phyloP scores from a whole-genome alignment of 2,797 vertebrate genomes.

The Silurus aristotelis region DNA sequence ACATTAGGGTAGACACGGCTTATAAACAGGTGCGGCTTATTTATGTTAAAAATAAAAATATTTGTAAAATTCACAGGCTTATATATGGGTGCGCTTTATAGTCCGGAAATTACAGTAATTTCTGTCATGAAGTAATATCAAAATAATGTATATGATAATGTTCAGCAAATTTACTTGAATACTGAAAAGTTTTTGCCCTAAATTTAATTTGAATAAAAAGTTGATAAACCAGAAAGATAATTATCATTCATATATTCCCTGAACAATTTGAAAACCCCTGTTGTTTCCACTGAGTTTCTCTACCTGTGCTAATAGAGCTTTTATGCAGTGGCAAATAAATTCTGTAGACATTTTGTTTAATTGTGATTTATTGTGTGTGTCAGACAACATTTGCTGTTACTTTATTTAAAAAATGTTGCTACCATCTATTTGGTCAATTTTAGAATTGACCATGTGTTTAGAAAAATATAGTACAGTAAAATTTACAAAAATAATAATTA shows the following conservation, averaged over 20 bases:
- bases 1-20: too few species aligned
- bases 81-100: too few species aligned
- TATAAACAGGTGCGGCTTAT: too few species aligned
- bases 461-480: not conserved
- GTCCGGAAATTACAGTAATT: not conserved
- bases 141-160: not conserved
- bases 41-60: too few species aligned
- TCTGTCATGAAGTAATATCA: not conserved
- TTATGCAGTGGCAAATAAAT: not conserved
- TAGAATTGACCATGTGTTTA: slow-evolving; percentile 8
- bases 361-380: not conserved
- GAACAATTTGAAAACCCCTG: not conserved
- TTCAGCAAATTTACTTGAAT: not conserved
- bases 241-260: not conserved
- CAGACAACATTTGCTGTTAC: not conserved
- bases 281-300: not conserved
- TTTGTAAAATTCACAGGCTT: too few species aligned
- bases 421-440: not conserved
- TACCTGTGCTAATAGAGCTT: not conserved
- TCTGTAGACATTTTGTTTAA: not conserved
- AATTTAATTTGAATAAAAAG: not conserved
- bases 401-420: not conserved
- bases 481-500: not conserved
- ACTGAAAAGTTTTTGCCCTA: not conserved
- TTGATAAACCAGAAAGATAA: not conserved